phyloP scores from a whole-genome alignment of 2,888 invertebrate genomes.

The Galerucella nymphaeae region DNA sequence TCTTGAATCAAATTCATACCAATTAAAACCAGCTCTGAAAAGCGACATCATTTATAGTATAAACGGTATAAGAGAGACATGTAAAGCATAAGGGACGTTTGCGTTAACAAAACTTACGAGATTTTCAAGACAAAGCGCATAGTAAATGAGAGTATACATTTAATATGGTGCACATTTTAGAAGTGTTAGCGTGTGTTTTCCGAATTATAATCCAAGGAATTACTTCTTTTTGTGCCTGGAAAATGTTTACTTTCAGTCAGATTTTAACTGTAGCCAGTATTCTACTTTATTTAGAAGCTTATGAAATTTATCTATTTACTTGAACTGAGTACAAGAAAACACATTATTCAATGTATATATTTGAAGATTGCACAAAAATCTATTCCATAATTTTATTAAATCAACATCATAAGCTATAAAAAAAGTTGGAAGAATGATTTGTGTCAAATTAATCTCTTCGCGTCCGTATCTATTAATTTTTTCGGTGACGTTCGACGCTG shows the following conservation, averaged over 20 bases:
- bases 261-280: no score
- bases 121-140: constrained; percentile 29
- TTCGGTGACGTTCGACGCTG: no score
- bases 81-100: constrained; percentile 19
- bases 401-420: no score
- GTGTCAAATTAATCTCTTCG: no score
- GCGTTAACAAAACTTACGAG: constrained; percentile 17
- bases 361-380: no score
- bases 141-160: constrained; percentile 20
- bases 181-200: constrained; percentile 21
- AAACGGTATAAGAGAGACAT: background rate
- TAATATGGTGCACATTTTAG: constrained; percentile 19
- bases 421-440: no score
- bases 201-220: background rate
- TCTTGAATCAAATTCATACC: background rate
- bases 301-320: no score
- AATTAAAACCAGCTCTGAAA: background rate
- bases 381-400: no score
- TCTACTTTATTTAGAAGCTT: no score
- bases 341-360: no score
- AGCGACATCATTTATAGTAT: constrained; percentile 6
- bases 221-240: background rate
- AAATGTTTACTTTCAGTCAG: background rate
- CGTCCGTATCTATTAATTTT: no score
- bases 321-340: no score